Conservation (phyloP, 2,797 vertebrate genomes). For the Gorsachius magnificus region DNA sequence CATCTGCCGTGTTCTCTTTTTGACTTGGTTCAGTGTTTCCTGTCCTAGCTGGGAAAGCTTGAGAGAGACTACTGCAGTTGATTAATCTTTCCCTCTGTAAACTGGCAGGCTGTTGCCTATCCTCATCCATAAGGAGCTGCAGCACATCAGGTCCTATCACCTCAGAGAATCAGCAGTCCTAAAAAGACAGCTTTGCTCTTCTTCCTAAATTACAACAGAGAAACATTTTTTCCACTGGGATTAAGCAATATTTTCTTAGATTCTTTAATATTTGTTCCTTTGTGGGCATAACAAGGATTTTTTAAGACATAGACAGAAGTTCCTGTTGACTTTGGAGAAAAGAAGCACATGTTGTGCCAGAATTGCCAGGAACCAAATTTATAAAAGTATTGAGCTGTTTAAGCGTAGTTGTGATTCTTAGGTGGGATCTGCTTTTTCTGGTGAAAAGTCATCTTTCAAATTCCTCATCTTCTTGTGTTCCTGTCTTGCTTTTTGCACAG, state of each 20-base stretch:
- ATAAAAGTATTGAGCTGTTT: not conserved
- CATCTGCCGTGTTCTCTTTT: not conserved
- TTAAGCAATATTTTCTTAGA: not conserved
- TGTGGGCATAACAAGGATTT: not conserved
- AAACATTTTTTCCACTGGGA: not conserved
- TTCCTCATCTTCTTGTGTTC: not conserved
- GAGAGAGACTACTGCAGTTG: not conserved
- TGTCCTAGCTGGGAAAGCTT: not conserved
- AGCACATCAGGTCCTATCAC: not conserved
- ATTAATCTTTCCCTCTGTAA: not conserved
- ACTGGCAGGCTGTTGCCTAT: not conserved
- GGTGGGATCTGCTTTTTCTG: conserved; percentile 9
- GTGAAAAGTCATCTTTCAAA: not conserved
- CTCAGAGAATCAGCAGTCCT: accelerated
- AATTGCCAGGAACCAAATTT: not conserved
- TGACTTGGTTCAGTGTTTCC: not conserved
- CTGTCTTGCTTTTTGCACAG: not conserved
- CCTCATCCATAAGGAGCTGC: not conserved
- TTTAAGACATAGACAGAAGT: not conserved
- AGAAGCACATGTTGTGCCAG: not conserved
- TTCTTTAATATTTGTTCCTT: not conserved
- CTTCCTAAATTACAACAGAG: not conserved
- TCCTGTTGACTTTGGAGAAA: not conserved
- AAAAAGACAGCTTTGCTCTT: not conserved
- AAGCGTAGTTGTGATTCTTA: not conserved